These are phyloP conservation scores for Camptogramma bilineatum DNA, from an alignment of 2,888 invertebrate species.

Conservation along the genomic window DNA sequence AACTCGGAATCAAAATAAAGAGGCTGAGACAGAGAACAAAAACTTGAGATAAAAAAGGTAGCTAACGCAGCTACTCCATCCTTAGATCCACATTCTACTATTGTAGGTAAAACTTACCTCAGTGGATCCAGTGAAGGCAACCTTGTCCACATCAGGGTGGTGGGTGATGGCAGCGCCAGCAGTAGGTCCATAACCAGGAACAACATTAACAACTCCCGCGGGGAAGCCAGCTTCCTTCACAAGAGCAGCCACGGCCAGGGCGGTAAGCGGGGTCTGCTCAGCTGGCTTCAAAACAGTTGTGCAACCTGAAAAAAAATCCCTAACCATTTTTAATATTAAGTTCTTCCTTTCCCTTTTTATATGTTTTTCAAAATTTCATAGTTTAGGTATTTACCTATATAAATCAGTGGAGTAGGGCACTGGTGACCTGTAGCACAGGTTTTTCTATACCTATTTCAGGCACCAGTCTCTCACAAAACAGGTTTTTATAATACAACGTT, in stretches of 20 bases:
- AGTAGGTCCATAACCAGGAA: conserved; percentile 93
- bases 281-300: conserved; percentile 95
- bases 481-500: no score
- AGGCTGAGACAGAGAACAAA: no score
- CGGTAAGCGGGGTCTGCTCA: conserved; percentile 96
- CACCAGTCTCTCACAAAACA: no score
- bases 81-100: neutral
- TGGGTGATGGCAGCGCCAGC: conserved; percentile 91
- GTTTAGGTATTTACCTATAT: no score
- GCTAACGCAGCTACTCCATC: neutral
- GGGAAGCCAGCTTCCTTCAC: conserved; percentile 96
- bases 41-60: no score
- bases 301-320: conserved; percentile 82
- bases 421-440: no score
- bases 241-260: conserved; percentile 93
- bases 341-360: no score
- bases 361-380: no score
- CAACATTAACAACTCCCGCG: conserved; percentile 94
- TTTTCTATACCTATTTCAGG: no score
- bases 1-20: no score
- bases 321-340: neutral
- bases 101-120: conserved; percentile 60
- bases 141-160: conserved; percentile 92
- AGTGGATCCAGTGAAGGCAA: conserved; percentile 89
- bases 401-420: no score